These are phyloP conservation scores for Scaptomyza caliginosa DNA, from an alignment of 2,888 invertebrate genomes.

Conservation along the genomic window DNA sequence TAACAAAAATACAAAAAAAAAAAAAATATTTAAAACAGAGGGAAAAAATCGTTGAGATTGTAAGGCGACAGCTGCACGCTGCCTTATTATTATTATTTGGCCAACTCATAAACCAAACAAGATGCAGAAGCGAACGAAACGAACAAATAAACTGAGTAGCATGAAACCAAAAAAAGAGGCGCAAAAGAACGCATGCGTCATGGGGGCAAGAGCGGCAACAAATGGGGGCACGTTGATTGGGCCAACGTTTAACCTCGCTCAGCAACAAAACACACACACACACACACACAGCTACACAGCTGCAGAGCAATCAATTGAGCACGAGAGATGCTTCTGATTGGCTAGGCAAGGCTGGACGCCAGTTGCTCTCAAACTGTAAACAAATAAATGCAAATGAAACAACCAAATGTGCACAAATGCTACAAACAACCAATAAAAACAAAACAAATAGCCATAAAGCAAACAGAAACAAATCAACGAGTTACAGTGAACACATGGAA, in stretches of 20 bases:
- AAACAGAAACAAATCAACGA: slow-evolving; percentile 49
- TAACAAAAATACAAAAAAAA: slow-evolving; percentile 13
- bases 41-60: slow-evolving; percentile 55
- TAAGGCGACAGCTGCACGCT: slow-evolving; percentile 64
- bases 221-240: slow-evolving; percentile 78
- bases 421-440: slow-evolving; percentile 41
- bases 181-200: slow-evolving; percentile 67
- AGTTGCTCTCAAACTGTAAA: slow-evolving; percentile 47
- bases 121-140: slow-evolving; percentile 19
- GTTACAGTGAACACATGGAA: background rate
- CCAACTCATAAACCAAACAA: slow-evolving; percentile 74
- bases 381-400: slow-evolving; percentile 54
- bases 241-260: slow-evolving; percentile 71
- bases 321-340: slow-evolving; percentile 64
- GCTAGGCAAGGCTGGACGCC: slow-evolving; percentile 26
- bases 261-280: background rate
- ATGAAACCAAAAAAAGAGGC: too few relatives aligned
- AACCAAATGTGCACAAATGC: slow-evolving; percentile 71
- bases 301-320: slow-evolving; percentile 37
- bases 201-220: slow-evolving; percentile 50
- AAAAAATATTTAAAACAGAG: background rate
- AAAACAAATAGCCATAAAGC: slow-evolving; percentile 6
- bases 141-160: slow-evolving; percentile 19
- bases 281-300: slow-evolving; percentile 16
- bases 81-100: slow-evolving; percentile 70